Base-by-base conservation (phyloP, 2,113 vertebrate genomes). In the Geococcyx californianus region DNA sequence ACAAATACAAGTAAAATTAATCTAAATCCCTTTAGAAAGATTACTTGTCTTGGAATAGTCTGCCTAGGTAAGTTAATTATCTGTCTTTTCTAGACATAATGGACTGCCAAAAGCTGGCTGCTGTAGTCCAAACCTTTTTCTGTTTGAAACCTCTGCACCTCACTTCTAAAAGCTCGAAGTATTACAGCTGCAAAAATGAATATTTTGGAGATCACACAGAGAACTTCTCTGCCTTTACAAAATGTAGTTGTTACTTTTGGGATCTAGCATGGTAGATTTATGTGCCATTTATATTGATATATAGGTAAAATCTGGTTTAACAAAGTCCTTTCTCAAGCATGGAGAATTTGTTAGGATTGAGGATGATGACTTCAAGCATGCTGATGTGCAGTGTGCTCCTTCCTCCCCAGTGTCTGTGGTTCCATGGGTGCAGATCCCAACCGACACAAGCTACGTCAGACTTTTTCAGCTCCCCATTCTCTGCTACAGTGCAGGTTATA, bases 211-310 rank as follows among this genome's bases (percentile, higher is more conserved):
- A 45, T 52, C 8, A 0, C n/a, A n/a, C n/a, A n/a, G n/a, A n/a
- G n/a, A n/a, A n/a, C 20, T 87, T 16, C 66, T 82, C 33, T 64
- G 70, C 52, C 26, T 54, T 63, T 64, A 29, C 63, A 36, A 49
- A 34, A 55, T 12, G 15, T 14, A 44, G 34, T 47, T 0, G 1
- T 68, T 69, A 23, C 12, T 44, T 83, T 31, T 29, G 45, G 59
- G 23, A n/a, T 67, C 23, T 52, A 62, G 31, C 31, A 54, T 23
- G 0, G 0, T 19, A 59, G 31, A 12, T 31, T 5, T 12, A 8
- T 10, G 6, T 55, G 16, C 26, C 10, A 6, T 42, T 54, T 80
- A 8, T 72, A 7, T 40, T 55, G 38, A 29, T 84, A 45, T 25
- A 8, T 18, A 60, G 28, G 18, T 66, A 17, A 72, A 51, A 69